These are phyloP conservation scores for Ennomos quercinarius DNA, from an alignment of 2,888 invertebrate species.

Conservation along the genomic window DNA sequence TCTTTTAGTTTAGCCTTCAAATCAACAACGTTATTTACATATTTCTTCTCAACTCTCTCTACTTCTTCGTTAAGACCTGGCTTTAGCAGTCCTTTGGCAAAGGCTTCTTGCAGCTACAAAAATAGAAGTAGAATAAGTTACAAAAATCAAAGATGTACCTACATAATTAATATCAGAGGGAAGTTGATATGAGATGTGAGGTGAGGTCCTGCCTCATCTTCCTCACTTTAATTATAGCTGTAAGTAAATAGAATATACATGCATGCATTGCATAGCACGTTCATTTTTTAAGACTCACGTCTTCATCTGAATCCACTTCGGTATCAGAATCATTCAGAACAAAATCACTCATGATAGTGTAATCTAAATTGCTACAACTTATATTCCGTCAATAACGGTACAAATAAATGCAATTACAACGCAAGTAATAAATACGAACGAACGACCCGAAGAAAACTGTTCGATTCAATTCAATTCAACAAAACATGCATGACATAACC, in stretches of 20 bases:
- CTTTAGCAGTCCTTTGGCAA: conserved; percentile 93
- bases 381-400: not conserved
- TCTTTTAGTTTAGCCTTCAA: conserved; percentile 90
- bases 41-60: conserved; percentile 82
- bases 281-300: conserved; percentile 61
- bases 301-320: conserved; percentile 85
- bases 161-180: too few species aligned
- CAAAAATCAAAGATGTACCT: too few species aligned
- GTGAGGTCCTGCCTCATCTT: too few species aligned
- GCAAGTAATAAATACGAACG: too few species aligned
- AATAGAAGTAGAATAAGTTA: too few species aligned
- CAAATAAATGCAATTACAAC: too few species aligned
- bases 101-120: conserved; percentile 94
- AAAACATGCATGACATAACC: too few species aligned
- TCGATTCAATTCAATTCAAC: too few species aligned
- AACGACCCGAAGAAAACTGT: too few species aligned
- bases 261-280: not conserved
- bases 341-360: conserved; percentile 69
- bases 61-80: conserved; percentile 92
- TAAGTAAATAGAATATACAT: not conserved
- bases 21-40: conserved; percentile 90
- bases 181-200: not conserved
- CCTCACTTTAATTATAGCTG: not conserved
- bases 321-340: conserved; percentile 78
- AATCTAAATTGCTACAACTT: not conserved